Base-by-base conservation (phyloP, 2,113 vertebrate genomes). In the Paracanthobrama guichenoti region DNA sequence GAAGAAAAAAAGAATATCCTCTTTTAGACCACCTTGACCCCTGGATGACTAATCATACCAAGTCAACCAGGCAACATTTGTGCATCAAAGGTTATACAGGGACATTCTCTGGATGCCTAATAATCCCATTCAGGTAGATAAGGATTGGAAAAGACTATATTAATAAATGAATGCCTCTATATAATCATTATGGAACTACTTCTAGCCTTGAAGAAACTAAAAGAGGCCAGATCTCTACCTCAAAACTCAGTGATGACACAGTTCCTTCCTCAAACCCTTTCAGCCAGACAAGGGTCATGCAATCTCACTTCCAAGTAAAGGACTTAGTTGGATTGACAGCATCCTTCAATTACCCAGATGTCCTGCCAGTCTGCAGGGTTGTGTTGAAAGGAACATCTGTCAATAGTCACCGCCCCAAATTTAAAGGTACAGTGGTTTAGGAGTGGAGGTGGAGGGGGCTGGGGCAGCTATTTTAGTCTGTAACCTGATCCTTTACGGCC, bases 401-500 rank as follows among this genome's bases (percentile, higher is more conserved):
- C 20, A 44, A 83, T 53, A 66, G 50, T 50, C 50, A 24, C 83
- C 73, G 76, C 71, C 81, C 84, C 50, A 64, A 84, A 84, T 81
- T 72, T 79, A 72, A 86, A 88, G 81, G 84, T 81, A 72, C 20
- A 26, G 35, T 84, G 60, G 62, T 53, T 28, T 72, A 77, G 50
- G 44, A 62, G 53, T 66, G 84, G 89, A 86, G 35, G 60, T 86
- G 83, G 66, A 69, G 59, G 85, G 86, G 82, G 80, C 53, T 55
- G 67, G 88, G 9, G 64, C 44, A 88, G 80, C 90, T 92, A 92
- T 91, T 94, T 92, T 91, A 87, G 91, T 89, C 81, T 44, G 89
- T 87, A 90, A 89, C 81, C 79, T 88, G 90, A 90, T 89, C 92
- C 85, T 82, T 92, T 71, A 85, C 84, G 92, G 93, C 92, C 93